Conservation (phyloP, 2,113 vertebrate genomes). For the Engraulis encrasicolus region DNA sequence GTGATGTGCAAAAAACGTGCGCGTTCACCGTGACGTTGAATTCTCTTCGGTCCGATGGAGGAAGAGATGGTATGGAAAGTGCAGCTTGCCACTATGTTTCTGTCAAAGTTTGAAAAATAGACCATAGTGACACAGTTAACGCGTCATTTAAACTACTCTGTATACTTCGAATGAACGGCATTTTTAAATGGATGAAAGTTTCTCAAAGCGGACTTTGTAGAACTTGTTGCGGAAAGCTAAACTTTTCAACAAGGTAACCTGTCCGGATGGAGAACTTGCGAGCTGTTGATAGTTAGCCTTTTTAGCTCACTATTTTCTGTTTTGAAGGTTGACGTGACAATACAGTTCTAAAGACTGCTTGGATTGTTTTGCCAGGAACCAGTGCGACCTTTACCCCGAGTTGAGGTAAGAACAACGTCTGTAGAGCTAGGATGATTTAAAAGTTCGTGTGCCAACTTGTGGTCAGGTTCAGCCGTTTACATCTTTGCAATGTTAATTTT, state of each 20-base stretch:
- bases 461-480: neutral
- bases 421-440: neutral
- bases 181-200: neutral
- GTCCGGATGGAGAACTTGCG: constrained; percentile 1
- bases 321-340: neutral
- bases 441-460: neutral
- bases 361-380: neutral
- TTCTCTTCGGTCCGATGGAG: constrained; percentile 10
- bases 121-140: neutral
- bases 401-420: neutral
- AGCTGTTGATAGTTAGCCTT: neutral
- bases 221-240: constrained; percentile 5
- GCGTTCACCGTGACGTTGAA: neutral
- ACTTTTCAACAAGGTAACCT: constrained; percentile 4
- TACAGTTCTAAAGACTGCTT: neutral
- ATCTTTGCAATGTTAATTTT: neutral
- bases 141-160: neutral
- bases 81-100: neutral
- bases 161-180: neutral
- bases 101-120: neutral
- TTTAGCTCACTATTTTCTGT: neutral
- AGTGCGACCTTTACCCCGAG: neutral
- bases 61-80: constrained; percentile 17
- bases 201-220: neutral
- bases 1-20: constrained; percentile 13